A percentile compares a stretch with the other conserved stretches of the same genome.
phyloP scores from a whole-genome alignment of 2,888 invertebrate species.

The Heliconius sara region DNA sequence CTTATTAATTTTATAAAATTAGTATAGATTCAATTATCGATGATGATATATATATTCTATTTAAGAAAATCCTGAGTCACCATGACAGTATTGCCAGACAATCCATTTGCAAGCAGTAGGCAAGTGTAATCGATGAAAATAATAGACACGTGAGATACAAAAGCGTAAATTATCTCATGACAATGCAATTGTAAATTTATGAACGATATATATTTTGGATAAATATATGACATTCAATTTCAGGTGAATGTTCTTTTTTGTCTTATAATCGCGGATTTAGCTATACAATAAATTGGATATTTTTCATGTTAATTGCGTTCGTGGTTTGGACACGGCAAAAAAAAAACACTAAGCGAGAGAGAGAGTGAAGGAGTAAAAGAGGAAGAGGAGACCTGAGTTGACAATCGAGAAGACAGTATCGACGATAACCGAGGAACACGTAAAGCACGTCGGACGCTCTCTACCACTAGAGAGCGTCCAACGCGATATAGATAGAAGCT shows the following conservation, averaged over 20 bases:
- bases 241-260: neutral
- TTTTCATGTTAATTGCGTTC: too few species aligned
- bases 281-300: neutral
- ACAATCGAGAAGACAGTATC: too few species aligned
- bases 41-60: neutral
- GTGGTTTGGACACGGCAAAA: too few species aligned
- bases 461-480: too few species aligned
- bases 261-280: neutral
- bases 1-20: neutral
- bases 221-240: neutral
- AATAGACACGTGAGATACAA: neutral
- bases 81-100: neutral
- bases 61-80: conserved; percentile 4
- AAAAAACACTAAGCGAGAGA: too few species aligned
- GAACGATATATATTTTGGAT: neutral
- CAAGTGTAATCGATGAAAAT: conserved; percentile 10
- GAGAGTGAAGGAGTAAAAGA: too few species aligned
- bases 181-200: neutral
- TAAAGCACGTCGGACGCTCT: too few species aligned
- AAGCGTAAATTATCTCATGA: neutral
- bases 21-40: neutral
- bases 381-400: too few species aligned
- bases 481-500: too few species aligned
- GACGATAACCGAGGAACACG: too few species aligned
- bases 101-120: neutral